phyloP scores from a whole-genome alignment of 2,888 invertebrate genomes.

The Trichacis sp. region DNA sequence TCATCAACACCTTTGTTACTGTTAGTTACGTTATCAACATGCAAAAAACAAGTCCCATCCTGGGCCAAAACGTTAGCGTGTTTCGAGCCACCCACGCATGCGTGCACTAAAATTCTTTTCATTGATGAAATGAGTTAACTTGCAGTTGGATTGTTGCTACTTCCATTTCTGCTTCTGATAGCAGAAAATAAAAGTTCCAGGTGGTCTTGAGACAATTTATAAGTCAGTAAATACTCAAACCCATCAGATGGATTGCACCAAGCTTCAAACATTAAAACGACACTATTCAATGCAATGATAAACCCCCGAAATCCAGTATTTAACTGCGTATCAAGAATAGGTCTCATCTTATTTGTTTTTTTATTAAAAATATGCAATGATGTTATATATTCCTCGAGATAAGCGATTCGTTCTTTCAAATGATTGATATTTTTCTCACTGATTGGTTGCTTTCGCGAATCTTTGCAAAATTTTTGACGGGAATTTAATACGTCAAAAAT shows the following conservation, averaged over 20 bases:
- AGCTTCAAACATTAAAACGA: slow-evolving; percentile 22
- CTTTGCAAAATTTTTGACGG: not conserved
- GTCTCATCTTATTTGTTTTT: too few species aligned
- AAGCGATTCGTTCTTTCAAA: too few species aligned
- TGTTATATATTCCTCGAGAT: too few species aligned
- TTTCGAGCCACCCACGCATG: slow-evolving; percentile 23
- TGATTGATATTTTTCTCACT: too few species aligned
- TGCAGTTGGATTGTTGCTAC: slow-evolving; percentile 43
- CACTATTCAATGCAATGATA: slow-evolving; percentile 31
- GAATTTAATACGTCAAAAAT: not conserved
- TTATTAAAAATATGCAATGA: too few species aligned
- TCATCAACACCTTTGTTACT: too few species aligned
- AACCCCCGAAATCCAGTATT: slow-evolving; percentile 44
- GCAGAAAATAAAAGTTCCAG: slow-evolving; percentile 38
- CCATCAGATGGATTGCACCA: slow-evolving; percentile 14
- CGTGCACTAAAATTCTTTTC: slow-evolving; percentile 37
- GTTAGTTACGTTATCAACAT: slow-evolving; percentile 4
- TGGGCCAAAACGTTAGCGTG: slow-evolving; percentile 27
- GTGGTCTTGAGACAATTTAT: slow-evolving; percentile 41
- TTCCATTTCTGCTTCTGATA: slow-evolving; percentile 31
- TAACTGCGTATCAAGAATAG: slow-evolving; percentile 18
- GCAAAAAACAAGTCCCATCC: slow-evolving; percentile 26
- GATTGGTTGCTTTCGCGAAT: too few species aligned
- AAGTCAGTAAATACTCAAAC: slow-evolving; percentile 27
- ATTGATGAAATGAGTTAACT: slow-evolving; percentile 31